Percentiles rank a stretch among this genome's conserved stretches.
Conservation (phyloP, 1,140 invertebrate species). For the Drosophila lacertosa region DNA sequence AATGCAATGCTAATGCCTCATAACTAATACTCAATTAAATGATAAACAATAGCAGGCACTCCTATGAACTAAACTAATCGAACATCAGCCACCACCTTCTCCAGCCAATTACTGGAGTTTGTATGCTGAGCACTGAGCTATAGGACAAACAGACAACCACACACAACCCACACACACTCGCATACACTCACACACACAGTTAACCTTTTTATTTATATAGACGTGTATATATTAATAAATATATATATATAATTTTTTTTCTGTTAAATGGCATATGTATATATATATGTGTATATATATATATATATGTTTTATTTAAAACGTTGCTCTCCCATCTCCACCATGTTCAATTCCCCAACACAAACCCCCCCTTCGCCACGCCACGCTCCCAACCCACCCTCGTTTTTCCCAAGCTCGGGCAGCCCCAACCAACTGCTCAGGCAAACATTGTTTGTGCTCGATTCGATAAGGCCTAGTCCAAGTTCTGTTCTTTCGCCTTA, state of each 20-base stretch:
- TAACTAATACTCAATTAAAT: slow-evolving; percentile 23
- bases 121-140: slow-evolving; percentile 33
- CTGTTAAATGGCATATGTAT: neutral
- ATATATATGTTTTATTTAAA: neutral
- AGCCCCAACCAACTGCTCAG: neutral
- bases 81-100: neutral
- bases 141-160: neutral
- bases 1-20: slow-evolving; percentile 13
- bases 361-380: no score
- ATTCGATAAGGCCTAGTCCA: slow-evolving; percentile 10
- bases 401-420: no score
- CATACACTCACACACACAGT: neutral
- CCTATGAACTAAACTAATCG: neutral
- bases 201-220: slow-evolving; percentile 2
- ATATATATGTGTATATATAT: neutral
- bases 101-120: slow-evolving; percentile 9
- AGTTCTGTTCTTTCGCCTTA: slow-evolving; percentile 44
- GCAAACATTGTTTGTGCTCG: slow-evolving; percentile 22
- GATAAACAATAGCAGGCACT: slow-evolving; percentile 1
- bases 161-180: neutral
- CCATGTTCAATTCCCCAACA: neutral
- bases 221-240: neutral
- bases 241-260: neutral
- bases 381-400: neutral
- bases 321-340: neutral